Evolutionary conservation across 2,113 vertebrate species (phyloP), one percentile per base, ranked within the genome.

Genomic region (Platysternon megacephalum): DNA sequence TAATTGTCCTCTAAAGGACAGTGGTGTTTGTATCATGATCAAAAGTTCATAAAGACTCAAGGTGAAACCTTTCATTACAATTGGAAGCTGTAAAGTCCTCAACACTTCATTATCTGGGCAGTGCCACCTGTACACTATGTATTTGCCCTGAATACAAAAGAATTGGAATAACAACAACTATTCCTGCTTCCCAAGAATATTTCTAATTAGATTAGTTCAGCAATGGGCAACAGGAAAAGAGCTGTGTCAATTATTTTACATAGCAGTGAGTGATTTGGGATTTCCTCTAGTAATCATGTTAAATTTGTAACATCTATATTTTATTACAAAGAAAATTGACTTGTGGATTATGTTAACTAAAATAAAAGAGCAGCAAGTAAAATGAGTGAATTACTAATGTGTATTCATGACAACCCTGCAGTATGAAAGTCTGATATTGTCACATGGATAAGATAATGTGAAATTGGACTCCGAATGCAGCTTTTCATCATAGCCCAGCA

Each of bases 371-470:
- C 87, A 78, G 56, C 88, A 91, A 96, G 82, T 92, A 94, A 97
- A 97, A 90, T 58, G 72, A 65, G 85, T 87, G 46, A 82, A 85
- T 91, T 94, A 85, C 91, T 95, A 97, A 91, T 44, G 26, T 72
- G 79, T 92, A 42, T 79, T 89, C 56, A 86, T 96, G 89, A 97
- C 89, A 97, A 89, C 91, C 93, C 93, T 93, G 83, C 95, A 97
- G 94, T 94, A 96, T 94, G 46, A 32, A 93, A 94, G 91, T 93
- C 97, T 93, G 91, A 93, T 96, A 94, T 82, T 97, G 86, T 91
- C 88, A 88, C 86, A 88, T 11, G 79, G 87, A 86, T 39, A 97
- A 97, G 87, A 95, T 95, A 94, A 96, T 11, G 12, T 74, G 93
- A 96, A 97, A 96, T 49, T 83, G 81, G 91, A 96, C 94, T 96